Percentiles rank a stretch among this genome's conserved stretches.
These are phyloP conservation scores for Natator depressus DNA, from an alignment of 2,113 vertebrate genomes.

Conservation along the genomic window DNA sequence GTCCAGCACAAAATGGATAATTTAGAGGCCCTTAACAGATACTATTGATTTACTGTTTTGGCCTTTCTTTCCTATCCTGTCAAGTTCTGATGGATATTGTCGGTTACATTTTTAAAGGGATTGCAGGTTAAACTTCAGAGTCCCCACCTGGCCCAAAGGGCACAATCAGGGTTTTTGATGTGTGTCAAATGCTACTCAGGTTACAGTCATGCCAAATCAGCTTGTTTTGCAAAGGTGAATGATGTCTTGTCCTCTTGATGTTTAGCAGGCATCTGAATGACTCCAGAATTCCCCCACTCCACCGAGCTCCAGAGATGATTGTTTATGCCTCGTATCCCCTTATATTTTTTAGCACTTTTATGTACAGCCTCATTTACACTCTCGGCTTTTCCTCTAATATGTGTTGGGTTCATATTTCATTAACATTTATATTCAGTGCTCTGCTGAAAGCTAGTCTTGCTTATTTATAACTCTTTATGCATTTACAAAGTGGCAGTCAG, in stretches of 20 bases:
- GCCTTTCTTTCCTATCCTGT: background rate
- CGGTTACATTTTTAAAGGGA: background rate
- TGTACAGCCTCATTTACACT: background rate
- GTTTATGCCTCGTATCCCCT: background rate
- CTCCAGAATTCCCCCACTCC: accelerated
- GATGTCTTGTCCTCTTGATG: accelerated
- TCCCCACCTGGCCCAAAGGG: background rate
- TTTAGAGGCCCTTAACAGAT: background rate
- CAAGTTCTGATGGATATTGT: background rate
- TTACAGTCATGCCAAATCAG: accelerated
- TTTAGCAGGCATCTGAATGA: background rate
- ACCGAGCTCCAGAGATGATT: background rate
- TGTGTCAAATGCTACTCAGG: accelerated
- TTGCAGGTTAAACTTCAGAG: background rate
- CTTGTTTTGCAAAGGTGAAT: background rate
- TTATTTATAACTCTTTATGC: background rate
- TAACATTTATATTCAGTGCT: background rate
- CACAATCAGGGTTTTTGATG: background rate
- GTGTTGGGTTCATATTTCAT: accelerated
- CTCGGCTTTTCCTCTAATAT: accelerated
- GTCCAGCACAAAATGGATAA: background rate
- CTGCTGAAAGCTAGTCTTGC: background rate
- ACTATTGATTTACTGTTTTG: background rate
- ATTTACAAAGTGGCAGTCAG: background rate
- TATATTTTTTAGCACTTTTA: background rate